phyloP scores from a whole-genome alignment of 2,888 invertebrate genomes.

The Agriopis marginaria region DNA sequence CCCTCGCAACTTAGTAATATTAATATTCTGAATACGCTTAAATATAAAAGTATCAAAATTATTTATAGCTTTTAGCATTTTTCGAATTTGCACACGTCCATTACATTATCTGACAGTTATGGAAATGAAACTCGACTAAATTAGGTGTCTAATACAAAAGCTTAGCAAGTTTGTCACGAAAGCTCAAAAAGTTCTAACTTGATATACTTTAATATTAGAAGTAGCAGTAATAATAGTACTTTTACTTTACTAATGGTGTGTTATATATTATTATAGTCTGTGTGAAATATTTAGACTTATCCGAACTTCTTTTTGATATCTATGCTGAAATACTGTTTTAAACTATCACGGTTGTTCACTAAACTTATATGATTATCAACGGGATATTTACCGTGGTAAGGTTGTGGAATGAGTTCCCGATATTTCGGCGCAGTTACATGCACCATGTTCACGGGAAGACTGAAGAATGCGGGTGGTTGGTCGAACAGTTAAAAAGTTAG shows the following conservation, averaged over 20 bases:
- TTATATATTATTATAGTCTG: neutral
- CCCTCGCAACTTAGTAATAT: neutral
- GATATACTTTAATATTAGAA: conserved; percentile 15
- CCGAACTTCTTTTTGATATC: neutral
- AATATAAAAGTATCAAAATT: conserved; percentile 34
- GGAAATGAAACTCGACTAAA: conserved; percentile 35
- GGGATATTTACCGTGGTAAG: too few species aligned
- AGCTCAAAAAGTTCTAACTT: conserved; percentile 13
- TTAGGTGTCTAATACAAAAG: conserved; percentile 33
- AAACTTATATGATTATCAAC: too few species aligned
- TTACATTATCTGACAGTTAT: conserved; percentile 32
- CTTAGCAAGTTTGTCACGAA: conserved; percentile 32
- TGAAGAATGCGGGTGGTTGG: too few species aligned
- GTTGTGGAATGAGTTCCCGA: too few species aligned
- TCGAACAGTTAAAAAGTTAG: too few species aligned
- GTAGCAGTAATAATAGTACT: conserved; percentile 38
- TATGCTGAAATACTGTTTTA: too few species aligned
- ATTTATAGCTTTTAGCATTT: conserved; percentile 29
- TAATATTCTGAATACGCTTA: neutral
- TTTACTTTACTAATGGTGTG: neutral
- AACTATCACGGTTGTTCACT: too few species aligned
- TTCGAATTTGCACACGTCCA: conserved; percentile 30
- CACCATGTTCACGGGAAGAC: too few species aligned
- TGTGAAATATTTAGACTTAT: neutral
- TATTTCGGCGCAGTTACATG: too few species aligned